A percentile compares a stretch with the other conserved stretches of the same genome.
phyloP scores from a whole-genome alignment of 1,140 invertebrate genomes.

The Hesperophylax magnus region DNA sequence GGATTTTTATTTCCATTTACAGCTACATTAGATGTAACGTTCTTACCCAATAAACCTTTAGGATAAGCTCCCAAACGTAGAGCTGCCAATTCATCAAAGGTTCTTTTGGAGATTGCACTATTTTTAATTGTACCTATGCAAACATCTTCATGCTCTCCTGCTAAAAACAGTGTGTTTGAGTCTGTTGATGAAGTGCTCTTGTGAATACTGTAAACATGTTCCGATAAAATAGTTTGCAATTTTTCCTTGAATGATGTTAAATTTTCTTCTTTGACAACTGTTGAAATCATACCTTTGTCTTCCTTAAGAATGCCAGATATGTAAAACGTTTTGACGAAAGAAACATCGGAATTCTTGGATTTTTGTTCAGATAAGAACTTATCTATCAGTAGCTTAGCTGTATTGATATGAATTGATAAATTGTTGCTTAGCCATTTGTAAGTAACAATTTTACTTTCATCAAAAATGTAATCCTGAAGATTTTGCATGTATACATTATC shows the following conservation, averaged over 20 bases:
- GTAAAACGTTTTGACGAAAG: conserved; percentile 29
- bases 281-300: conserved; percentile 5
- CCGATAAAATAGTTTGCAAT: conserved; percentile 38
- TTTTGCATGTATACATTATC: conserved; percentile 33
- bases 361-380: conserved; percentile 17
- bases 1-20: conserved; percentile 13
- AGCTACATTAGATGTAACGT: background rate
- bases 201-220: conserved; percentile 45
- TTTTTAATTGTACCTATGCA: conserved; percentile 31
- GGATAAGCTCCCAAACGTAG: conserved; percentile 34
- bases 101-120: conserved; percentile 16
- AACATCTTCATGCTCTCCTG: conserved; percentile 33
- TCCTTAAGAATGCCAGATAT: conserved; percentile 37
- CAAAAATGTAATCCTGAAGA: conserved; percentile 35
- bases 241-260: conserved; percentile 30
- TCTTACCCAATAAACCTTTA: background rate
- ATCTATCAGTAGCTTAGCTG: conserved; percentile 27
- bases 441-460: conserved; percentile 45
- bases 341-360: background rate
- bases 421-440: conserved; percentile 42
- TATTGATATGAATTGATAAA: conserved; percentile 43
- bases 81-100: conserved; percentile 4
- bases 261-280: conserved; percentile 29
- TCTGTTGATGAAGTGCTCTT: conserved; percentile 15
- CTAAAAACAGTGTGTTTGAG: conserved; percentile 15